These are phyloP conservation scores for Pachyrhynchus sulphureomaculatus DNA, from an alignment of 1,140 invertebrate genomes.

Conservation along the genomic window DNA sequence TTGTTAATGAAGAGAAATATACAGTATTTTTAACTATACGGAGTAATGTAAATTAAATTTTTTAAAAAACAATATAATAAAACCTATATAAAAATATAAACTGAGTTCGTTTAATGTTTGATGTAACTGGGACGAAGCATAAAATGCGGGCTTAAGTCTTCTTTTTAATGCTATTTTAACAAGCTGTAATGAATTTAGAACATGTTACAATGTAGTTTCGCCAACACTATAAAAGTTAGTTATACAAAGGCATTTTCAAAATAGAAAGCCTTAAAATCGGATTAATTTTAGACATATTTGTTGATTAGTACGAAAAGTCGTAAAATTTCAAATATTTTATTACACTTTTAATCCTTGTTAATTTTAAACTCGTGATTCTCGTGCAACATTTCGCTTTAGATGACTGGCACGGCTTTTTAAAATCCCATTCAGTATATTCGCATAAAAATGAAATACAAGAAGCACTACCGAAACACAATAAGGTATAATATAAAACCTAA, in stretches of 20 bases:
- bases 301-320: conserved; percentile 6
- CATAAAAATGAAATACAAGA: conserved; percentile 12
- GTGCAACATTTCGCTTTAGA: conserved; percentile 11
- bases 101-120: too few species aligned
- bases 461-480: neutral
- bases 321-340: conserved; percentile 20
- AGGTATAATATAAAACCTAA: neutral
- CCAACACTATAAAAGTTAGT: neutral
- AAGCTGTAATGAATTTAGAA: too few species aligned
- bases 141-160: too few species aligned
- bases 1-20: too few species aligned
- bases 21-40: too few species aligned
- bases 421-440: conserved; percentile 10
- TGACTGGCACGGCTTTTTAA: conserved; percentile 16
- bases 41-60: too few species aligned
- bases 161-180: too few species aligned
- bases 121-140: too few species aligned
- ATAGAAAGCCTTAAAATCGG: neutral
- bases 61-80: too few species aligned
- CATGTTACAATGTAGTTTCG: too few species aligned
- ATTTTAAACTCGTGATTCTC: conserved; percentile 17
- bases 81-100: too few species aligned
- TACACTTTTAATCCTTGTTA: conserved; percentile 23
- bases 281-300: conserved; percentile 11
- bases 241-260: neutral